Conservation (phyloP, 2,888 invertebrate genomes). For the Pandemis cinnamomeana region DNA sequence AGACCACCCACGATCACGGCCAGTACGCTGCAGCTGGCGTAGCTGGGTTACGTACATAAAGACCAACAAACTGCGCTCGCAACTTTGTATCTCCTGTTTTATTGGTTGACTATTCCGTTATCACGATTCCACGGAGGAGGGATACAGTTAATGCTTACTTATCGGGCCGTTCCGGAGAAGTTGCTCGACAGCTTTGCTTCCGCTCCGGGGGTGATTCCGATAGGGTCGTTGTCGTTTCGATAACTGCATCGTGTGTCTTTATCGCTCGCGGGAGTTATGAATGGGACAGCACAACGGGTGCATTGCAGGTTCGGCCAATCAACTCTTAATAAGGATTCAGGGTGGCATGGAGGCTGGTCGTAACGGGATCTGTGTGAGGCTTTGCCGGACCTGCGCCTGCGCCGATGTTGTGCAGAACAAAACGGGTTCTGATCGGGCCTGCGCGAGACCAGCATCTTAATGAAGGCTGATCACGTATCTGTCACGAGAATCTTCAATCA, state of each 20-base stretch:
- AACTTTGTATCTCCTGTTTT: neutral
- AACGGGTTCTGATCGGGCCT: neutral
- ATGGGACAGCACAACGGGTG: neutral
- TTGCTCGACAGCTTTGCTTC: constrained; percentile 18
- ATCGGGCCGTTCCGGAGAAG: neutral
- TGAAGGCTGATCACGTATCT: neutral
- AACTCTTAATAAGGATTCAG: neutral
- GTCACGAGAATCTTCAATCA: too few species aligned
- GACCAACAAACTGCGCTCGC: neutral
- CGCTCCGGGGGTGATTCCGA: constrained; percentile 1
- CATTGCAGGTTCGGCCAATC: constrained; percentile 1
- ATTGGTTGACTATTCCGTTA: neutral
- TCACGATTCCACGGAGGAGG: neutral
- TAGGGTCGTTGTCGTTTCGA: neutral
- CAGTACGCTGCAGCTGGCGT: neutral
- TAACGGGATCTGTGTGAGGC: constrained; percentile 16
- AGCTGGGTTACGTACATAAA: neutral
- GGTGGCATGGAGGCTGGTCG: neutral
- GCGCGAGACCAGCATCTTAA: neutral
- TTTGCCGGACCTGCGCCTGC: constrained; percentile 1
- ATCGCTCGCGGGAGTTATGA: neutral
- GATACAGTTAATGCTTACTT: constrained; percentile 2
- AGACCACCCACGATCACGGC: neutral
- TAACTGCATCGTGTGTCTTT: neutral
- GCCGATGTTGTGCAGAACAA: neutral